Evolutionary conservation across 2,113 vertebrate species (phyloP).

Genomic region (Melospiza melodia): DNA sequence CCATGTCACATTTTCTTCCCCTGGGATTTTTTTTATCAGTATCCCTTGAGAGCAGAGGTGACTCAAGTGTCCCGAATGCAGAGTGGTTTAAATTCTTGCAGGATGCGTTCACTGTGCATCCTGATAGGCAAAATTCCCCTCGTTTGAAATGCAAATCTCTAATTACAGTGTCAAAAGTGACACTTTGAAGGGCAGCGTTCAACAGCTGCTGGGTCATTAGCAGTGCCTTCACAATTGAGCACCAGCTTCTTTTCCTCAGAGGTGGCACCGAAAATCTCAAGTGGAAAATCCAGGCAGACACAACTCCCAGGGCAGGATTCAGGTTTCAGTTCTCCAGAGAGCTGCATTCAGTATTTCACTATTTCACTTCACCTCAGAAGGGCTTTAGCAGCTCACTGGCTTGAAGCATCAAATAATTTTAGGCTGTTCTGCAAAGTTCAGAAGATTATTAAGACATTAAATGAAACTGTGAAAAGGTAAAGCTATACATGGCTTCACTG

Average conservation of each 20-base stretch:
- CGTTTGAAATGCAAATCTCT: background rate
- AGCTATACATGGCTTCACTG: background rate
- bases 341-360: background rate
- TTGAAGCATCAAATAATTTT: background rate
- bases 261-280: background rate
- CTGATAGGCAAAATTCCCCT: background rate
- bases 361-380: background rate
- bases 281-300: background rate
- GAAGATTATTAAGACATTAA: background rate
- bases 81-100: background rate
- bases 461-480: background rate
- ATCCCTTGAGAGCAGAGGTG: background rate
- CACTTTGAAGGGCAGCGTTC: background rate
- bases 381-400: background rate
- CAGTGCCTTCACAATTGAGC: rapidly evolving
- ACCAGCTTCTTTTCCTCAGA: background rate
- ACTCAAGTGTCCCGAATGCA: background rate
- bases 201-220: rapidly evolving
- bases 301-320: background rate
- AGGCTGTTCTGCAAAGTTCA: background rate
- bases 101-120: rapidly evolving
- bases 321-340: background rate
- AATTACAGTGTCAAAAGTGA: background rate
- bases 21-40: background rate
- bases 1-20: rapidly evolving